These are phyloP conservation scores for Lophotis ruficrista DNA, from an alignment of 2,113 vertebrate genomes.

Conservation along the genomic window DNA sequence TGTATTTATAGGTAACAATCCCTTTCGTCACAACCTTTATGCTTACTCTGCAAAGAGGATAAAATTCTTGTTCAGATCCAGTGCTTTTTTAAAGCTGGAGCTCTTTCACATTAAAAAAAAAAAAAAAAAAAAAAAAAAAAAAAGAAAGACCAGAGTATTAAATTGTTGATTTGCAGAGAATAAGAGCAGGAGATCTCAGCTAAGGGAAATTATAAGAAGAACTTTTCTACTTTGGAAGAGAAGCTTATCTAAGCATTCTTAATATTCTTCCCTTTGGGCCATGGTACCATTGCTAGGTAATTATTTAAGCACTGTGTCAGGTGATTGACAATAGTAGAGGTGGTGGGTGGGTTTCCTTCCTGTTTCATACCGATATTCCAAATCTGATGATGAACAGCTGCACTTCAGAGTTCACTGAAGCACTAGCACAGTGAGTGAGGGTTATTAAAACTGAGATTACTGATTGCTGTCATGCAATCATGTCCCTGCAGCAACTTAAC, in stretches of 20 bases:
- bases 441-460: not conserved
- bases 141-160: not conserved
- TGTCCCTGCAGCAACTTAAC: not conserved
- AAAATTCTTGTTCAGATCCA: not conserved
- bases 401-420: not conserved
- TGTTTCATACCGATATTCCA: not conserved
- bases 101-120: not conserved
- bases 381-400: not conserved
- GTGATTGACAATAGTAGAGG: not conserved
- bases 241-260: not conserved
- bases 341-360: not conserved
- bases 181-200: not conserved
- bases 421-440: not conserved
- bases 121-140: not conserved
- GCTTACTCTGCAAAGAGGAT: not conserved
- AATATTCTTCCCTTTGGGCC: not conserved
- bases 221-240: not conserved
- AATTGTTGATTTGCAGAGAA: not conserved
- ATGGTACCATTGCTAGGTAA: not conserved
- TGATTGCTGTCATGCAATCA: not conserved
- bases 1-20: not conserved
- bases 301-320: not conserved
- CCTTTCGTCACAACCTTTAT: not conserved
- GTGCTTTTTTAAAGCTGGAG: not conserved
- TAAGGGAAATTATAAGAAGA: not conserved